Evolutionary conservation across 2,888 invertebrate genomes (phyloP), one percentile per base, ranked within the genome.

Genomic region (Mythimna ferrago): DNA sequence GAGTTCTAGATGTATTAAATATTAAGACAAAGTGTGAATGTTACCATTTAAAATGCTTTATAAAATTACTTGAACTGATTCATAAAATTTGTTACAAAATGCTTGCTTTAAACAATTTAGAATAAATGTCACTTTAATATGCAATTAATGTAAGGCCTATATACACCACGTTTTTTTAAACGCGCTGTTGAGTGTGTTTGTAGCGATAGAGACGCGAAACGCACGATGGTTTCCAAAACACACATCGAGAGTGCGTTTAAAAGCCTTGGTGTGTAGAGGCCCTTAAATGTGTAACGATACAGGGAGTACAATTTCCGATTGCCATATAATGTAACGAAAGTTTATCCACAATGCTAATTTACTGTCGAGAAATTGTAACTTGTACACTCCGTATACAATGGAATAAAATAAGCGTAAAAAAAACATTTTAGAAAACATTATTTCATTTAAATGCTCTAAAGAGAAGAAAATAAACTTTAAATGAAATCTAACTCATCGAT

Each of bases 11-110:
- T 16, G 21, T 48, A n/a, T 41, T 11, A 64, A 38, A 48, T 32
- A 4, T 53, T 26, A 10, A 66, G 35, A 16, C 11, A 11, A 38
- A 6, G 4, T n/a, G n/a, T 26, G 35, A 11, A 73, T 66, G 54
- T 74, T 74, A 68, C 68, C 68, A 61, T 26, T 44, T n/a, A 48
- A 21, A 51, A 44, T 16, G 48, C 48, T 71, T 51, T 51, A 6
- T 66, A 32, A 7, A 38, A 9, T 38, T n/a, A 57, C 16, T 26
- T 51, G n/a, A 26, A 67, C 10, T 58, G 21, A 19, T 57, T 48
- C 48, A 14, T 26, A n/a, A 58, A 51, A 41, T 19, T 21, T n/a
- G 1, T 48, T 26, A 32, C 7, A 41, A 19, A 53, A 53, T 35
- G 6, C 61, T 35, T 32, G 41, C 19, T 44, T 35, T 11, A 16